Evolutionary conservation across 2,797 vertebrate species (phyloP).

Genomic region (Ambastaia sidthimunki): DNA sequence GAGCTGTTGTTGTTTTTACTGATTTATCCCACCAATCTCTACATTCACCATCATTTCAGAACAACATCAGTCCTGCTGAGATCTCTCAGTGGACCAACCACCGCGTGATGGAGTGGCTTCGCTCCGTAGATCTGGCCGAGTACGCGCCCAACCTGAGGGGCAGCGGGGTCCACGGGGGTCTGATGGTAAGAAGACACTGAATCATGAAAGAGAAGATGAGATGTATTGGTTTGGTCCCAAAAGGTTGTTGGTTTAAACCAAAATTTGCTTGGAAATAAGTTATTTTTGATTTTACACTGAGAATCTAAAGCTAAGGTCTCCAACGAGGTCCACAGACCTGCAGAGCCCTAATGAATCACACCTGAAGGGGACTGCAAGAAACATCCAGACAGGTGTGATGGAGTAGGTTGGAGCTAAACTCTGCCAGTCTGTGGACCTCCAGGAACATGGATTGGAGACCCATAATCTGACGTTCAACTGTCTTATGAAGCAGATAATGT

Average conservation of each 20-base stretch:
- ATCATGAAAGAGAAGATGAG: background rate
- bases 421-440: too few relatives aligned
- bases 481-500: background rate
- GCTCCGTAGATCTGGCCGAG: constrained; percentile 93
- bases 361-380: too few relatives aligned
- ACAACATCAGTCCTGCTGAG: constrained; percentile 86
- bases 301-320: too few relatives aligned
- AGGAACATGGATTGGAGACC: background rate
- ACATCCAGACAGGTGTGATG: too few relatives aligned
- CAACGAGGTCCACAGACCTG: background rate
- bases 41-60: constrained; percentile 71
- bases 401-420: too few relatives aligned
- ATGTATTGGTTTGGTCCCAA: background rate
- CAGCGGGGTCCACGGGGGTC: constrained; percentile 94
- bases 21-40: background rate
- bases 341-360: too few relatives aligned
- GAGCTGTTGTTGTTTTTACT: background rate
- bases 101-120: constrained; percentile 98
- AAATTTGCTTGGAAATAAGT: too few relatives aligned
- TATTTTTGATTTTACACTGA: too few relatives aligned
- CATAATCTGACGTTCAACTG: too few relatives aligned
- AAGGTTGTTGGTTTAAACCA: background rate
- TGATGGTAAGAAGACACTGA: constrained; percentile 84
- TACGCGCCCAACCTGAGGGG: constrained; percentile 97
- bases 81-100: constrained; percentile 98